These are phyloP conservation scores for Dreissena polymorpha DNA, from an alignment of 1,140 invertebrate species.

Conservation along the genomic window DNA sequence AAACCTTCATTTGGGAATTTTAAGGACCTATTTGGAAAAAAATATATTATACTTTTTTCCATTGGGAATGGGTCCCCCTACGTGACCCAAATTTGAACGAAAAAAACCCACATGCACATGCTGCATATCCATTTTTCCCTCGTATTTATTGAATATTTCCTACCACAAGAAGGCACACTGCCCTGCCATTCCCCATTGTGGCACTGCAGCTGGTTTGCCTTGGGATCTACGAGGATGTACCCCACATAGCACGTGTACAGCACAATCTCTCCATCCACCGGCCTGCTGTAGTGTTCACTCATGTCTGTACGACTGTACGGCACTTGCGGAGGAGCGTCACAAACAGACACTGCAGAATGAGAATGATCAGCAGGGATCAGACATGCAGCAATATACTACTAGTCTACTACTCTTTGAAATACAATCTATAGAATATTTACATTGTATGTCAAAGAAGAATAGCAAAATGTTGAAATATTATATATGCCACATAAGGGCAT, in stretches of 20 bases:
- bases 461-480: too few species aligned
- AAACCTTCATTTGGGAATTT: too few species aligned
- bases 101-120: too few species aligned
- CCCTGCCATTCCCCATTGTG: conserved; percentile 47
- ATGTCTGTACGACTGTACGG: conserved; percentile 11
- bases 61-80: too few species aligned
- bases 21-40: too few species aligned
- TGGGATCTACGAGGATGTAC: conserved; percentile 36
- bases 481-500: too few species aligned
- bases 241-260: conserved; percentile 36
- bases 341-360: conserved; percentile 18
- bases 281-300: not conserved
- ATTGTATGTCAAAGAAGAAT: too few species aligned
- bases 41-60: too few species aligned
- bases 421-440: too few species aligned
- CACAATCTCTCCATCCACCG: conserved; percentile 7
- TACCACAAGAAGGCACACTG: conserved; percentile 41
- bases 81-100: too few species aligned
- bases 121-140: too few species aligned
- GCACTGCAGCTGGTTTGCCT: conserved; percentile 18
- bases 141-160: not conserved
- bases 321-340: conserved; percentile 33
- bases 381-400: not conserved
- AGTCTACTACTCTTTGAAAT: not conserved
- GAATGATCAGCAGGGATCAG: not conserved